Conservation (phyloP, 2,113 vertebrate species). For the Glaucidium brasilianum region DNA sequence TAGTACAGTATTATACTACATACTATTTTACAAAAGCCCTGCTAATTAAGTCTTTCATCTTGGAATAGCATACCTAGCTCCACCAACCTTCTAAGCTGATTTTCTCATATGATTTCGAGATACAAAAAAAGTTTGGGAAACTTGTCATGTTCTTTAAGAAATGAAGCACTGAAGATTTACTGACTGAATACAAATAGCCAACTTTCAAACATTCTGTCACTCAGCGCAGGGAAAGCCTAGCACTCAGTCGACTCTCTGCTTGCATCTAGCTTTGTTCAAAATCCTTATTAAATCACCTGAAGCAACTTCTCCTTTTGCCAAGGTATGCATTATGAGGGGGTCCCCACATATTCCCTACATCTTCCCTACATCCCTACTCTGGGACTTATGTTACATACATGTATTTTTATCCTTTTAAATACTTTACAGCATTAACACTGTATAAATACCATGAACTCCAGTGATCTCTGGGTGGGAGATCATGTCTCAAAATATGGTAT, state of each 20-base stretch:
- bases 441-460: background rate
- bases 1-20: background rate
- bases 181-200: background rate
- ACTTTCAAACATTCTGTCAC: background rate
- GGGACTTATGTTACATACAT: background rate
- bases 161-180: background rate
- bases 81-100: background rate
- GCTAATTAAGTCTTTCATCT: background rate
- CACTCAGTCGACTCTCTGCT: background rate
- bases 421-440: background rate
- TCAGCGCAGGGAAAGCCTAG: background rate
- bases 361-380: background rate
- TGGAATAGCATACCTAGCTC: background rate
- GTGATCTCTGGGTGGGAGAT: background rate
- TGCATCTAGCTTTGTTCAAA: background rate
- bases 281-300: background rate
- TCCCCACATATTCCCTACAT: background rate
- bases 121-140: background rate
- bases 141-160: background rate
- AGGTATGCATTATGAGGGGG: background rate
- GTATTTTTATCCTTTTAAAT: background rate
- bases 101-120: background rate
- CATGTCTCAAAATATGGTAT: background rate
- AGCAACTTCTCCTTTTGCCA: conserved; percentile 8
- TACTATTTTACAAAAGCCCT: background rate